phyloP scores from a whole-genome alignment of 1,140 invertebrate genomes.

The Diachasmimorpha longicaudata region DNA sequence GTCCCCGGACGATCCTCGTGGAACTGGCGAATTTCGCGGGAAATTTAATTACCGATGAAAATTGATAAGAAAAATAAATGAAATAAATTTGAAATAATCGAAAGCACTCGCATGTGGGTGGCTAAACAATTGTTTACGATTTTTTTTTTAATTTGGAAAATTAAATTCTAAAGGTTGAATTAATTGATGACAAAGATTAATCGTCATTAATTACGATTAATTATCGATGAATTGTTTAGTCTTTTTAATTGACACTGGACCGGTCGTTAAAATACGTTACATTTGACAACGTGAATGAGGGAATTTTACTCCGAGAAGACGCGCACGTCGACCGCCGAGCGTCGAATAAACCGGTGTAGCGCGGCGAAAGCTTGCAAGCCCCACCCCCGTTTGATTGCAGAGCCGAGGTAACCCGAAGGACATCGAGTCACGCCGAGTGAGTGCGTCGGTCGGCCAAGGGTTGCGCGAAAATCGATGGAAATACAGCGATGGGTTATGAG shows the following conservation, averaged over 20 bases:
- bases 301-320: constrained; percentile 1
- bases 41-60: background rate
- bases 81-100: too few relatives aligned
- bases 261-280: background rate
- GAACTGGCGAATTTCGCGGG: background rate
- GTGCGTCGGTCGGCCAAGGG: constrained; percentile 22
- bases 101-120: too few relatives aligned
- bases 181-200: too few relatives aligned
- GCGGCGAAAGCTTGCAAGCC: constrained; percentile 42
- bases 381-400: constrained; percentile 36
- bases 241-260: background rate
- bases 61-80: background rate
- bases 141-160: too few relatives aligned
- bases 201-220: too few relatives aligned
- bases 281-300: background rate
- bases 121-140: too few relatives aligned
- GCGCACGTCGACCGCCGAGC: constrained; percentile 43
- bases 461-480: constrained; percentile 42
- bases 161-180: too few relatives aligned
- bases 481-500: constrained; percentile 26
- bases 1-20: background rate
- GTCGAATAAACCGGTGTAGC: constrained; percentile 48
- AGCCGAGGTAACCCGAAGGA: constrained; percentile 33
- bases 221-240: background rate
- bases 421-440: constrained; percentile 31